Base-by-base conservation (phyloP, 1,140 invertebrate genomes). In the Acromyrmex heyeri region DNA sequence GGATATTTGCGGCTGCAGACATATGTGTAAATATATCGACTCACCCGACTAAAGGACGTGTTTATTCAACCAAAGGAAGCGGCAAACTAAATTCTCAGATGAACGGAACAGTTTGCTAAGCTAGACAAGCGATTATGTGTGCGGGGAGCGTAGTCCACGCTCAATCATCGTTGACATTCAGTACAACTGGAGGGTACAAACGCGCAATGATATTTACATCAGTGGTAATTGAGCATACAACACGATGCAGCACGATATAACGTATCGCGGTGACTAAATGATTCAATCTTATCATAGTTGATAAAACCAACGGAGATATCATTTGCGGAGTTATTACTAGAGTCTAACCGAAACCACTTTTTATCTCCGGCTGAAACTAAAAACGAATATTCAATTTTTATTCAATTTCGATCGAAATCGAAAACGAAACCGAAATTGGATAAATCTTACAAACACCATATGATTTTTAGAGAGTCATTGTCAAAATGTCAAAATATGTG, bases 131-230 rank as follows among this genome's bases (percentile, higher is more conserved):
- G 30, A 53, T 79, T 34, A 38, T 64, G 48, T 64, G 61, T 62
- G 70, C 21, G 69, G 53, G 34, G n/a, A 79, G 38, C 53, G 62
- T 30, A 62, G 48, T 77, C 83, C 69, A 79, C 59, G 38, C 59
- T 88, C 83, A 86, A 90, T 88, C 64, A 90, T 67, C 73, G 61
- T 55, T 72, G 67, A 62, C 72, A 53, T 27, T n/a, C 27, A 53
- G 27, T 48, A 50, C 57, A 55, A 69, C 10, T n/a, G 27, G 67
- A 77, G 85, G 73, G 85, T 50, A 24, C 48, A 67, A 89, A 87
- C 62, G 88, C 30, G 48, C 18, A 62, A 48, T 89, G 70, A 90
- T 73, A 86, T 86, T 90, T 67, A 67, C 18, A 78, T 65, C 44
- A 65, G 0, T 21, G 7, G 34, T 85, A 78, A 85, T 85, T 78